These are phyloP conservation scores for Fratercula arctica DNA, from an alignment of 2,797 vertebrate species.

Conservation along the genomic window DNA sequence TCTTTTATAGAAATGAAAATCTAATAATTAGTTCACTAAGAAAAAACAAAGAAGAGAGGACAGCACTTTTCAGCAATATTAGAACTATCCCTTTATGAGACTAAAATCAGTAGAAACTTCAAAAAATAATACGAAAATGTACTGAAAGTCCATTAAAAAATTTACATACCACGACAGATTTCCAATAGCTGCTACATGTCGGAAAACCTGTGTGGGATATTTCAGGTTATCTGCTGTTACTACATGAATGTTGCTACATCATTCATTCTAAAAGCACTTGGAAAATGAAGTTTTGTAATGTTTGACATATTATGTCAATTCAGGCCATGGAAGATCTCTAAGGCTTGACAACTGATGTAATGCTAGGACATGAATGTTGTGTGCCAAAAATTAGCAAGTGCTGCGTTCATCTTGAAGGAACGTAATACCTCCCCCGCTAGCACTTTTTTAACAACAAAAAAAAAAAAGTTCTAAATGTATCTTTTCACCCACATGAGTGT, in stretches of 20 bases:
- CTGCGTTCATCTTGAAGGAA: slow-evolving; percentile 19
- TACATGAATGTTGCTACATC: not conserved
- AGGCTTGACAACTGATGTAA: slow-evolving; percentile 46
- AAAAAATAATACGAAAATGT: not conserved
- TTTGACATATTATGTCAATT: slow-evolving; percentile 47
- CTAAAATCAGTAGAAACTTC: not conserved
- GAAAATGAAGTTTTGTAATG: slow-evolving; percentile 19
- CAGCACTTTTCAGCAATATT: not conserved
- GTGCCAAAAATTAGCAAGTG: slow-evolving; percentile 49
- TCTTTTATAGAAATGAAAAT: not conserved
- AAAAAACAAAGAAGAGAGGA: not conserved
- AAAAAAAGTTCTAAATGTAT: not conserved
- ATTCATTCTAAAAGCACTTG: slow-evolving; percentile 34
- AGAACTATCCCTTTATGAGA: not conserved
- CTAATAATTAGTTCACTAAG: not conserved
- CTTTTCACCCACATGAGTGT: not conserved
- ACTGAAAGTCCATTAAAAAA: not conserved
- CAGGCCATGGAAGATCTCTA: slow-evolving; percentile 10
- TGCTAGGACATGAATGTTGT: not conserved
- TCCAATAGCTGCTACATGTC: not conserved
- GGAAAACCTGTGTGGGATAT: not conserved
- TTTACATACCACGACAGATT: not conserved
- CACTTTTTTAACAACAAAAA: not conserved
- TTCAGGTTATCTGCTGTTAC: not conserved
- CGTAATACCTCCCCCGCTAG: not conserved